These are phyloP conservation scores for Oryzias dopingdopingensis DNA, from an alignment of 2,797 vertebrate genomes.

Conservation along the genomic window DNA sequence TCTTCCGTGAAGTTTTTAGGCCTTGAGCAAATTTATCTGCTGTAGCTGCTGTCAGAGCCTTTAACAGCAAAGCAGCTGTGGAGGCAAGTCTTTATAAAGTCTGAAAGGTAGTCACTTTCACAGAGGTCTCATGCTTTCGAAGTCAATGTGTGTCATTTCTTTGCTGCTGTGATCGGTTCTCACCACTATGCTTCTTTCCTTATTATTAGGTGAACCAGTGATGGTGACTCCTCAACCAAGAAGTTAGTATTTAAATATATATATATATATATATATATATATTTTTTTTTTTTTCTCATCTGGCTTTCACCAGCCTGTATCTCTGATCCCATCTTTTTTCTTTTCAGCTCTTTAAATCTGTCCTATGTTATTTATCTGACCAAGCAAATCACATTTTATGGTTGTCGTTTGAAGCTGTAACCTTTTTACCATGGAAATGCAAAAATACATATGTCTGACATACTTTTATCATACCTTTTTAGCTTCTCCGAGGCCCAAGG, in stretches of 20 bases:
- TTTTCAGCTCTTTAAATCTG: conserved; percentile 19
- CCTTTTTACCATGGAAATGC: conserved; percentile 23
- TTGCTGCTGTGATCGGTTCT: conserved; percentile 33
- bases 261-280: too few species aligned
- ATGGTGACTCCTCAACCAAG: conserved; percentile 46
- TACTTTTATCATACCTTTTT: conserved; percentile 15
- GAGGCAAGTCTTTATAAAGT: conserved; percentile 36
- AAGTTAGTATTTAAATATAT: conserved; percentile 55
- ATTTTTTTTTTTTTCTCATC: conserved; percentile 11
- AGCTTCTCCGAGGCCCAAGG: conserved; percentile 55
- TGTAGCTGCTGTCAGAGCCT: conserved; percentile 38
- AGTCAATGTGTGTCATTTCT: conserved; percentile 11
- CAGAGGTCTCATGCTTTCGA: conserved; percentile 31
- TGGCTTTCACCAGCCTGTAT: conserved; percentile 25
- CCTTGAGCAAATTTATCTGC: conserved; percentile 57
- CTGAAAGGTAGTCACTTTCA: conserved; percentile 31
- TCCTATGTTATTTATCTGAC: conserved; percentile 36
- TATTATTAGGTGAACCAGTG: conserved; percentile 65
- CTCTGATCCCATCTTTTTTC: conserved; percentile 26
- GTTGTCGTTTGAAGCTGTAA: conserved; percentile 26
- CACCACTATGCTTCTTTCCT: conserved; percentile 37
- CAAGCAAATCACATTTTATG: conserved; percentile 42
- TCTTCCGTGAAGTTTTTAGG: conserved; percentile 45
- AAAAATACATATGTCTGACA: conserved; percentile 16
- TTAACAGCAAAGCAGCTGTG: conserved; percentile 28